Percentiles rank a stretch among this genome's conserved stretches.
Conservation (phyloP, 2,113 vertebrate genomes). For the Limnothrissa miodon region DNA sequence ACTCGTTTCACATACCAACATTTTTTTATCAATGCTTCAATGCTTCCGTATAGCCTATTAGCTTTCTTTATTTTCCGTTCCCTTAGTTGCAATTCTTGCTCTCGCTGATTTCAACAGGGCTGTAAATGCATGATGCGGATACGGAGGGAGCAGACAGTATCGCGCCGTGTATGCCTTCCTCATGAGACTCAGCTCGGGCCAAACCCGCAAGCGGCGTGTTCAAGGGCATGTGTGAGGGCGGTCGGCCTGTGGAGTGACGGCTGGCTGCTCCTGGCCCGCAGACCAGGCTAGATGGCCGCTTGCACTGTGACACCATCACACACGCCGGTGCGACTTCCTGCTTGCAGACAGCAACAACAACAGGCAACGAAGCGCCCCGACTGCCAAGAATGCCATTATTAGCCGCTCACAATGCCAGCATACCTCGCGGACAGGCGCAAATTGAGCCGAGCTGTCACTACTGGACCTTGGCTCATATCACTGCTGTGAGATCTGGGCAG, state of each 20-base stretch:
- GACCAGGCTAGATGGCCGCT: not conserved
- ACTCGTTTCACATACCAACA: not conserved
- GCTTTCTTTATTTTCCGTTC: not conserved
- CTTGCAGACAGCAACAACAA: slow-evolving; percentile 10
- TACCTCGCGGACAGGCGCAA: slow-evolving; percentile 1
- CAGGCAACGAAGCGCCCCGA: not conserved
- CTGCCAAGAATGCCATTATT: slow-evolving; percentile 14
- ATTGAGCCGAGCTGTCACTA: slow-evolving; percentile 11
- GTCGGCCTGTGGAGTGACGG: not conserved
- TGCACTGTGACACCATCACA: not conserved
- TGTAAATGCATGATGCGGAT: not conserved
- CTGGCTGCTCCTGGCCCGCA: not conserved
- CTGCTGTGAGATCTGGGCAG: not conserved
- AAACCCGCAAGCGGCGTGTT: not conserved
- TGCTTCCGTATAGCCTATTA: not conserved
- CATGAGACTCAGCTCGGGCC: not conserved
- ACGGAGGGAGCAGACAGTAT: not conserved
- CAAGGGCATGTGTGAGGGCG: not conserved
- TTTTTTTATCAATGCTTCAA: not conserved
- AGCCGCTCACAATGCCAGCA: slow-evolving; percentile 6
- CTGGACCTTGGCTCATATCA: not conserved
- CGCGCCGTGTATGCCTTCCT: not conserved
- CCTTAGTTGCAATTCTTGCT: not conserved
- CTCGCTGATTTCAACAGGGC: not conserved
- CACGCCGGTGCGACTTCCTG: not conserved